Conservation (phyloP, 2,888 invertebrate genomes). For the Panopea generosa region DNA sequence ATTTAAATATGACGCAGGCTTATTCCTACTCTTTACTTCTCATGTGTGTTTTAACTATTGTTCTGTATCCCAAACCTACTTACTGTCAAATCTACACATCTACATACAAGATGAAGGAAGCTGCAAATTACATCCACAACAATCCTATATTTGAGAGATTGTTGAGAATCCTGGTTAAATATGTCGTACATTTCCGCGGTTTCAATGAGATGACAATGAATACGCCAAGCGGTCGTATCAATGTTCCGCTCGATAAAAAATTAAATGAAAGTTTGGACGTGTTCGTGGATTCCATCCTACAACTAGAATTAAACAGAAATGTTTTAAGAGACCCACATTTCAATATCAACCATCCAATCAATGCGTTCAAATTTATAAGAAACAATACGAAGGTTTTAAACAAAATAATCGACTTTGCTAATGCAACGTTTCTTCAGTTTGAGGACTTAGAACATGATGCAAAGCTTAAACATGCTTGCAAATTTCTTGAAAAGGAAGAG, state of each 20-base stretch:
- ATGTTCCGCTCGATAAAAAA: neutral
- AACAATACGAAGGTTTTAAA: conserved; percentile 29
- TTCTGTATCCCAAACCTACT: too few species aligned
- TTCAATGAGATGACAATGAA: conserved; percentile 12
- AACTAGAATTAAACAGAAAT: neutral
- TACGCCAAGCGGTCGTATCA: conserved; percentile 10
- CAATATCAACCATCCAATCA: conserved; percentile 3
- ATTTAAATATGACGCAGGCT: too few species aligned
- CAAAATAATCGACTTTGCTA: neutral
- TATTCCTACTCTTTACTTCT: too few species aligned
- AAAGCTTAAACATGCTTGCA: too few species aligned
- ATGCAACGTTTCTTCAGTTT: neutral
- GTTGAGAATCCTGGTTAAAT: conserved; percentile 1
- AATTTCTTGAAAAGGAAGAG: too few species aligned
- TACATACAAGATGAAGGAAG: too few species aligned
- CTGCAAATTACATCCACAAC: too few species aligned
- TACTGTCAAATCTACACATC: too few species aligned
- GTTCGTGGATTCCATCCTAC: neutral
- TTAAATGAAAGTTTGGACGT: neutral
- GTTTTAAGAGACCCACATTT: neutral
- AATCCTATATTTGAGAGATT: neutral
- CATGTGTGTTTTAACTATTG: too few species aligned
- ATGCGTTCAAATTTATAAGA: conserved; percentile 15
- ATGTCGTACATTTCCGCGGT: neutral
- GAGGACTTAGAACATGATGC: too few species aligned